A percentile compares a stretch with the other conserved stretches of the same genome.
Conservation (phyloP, 2,888 invertebrate genomes). For the Yponomeuta evonymella region DNA sequence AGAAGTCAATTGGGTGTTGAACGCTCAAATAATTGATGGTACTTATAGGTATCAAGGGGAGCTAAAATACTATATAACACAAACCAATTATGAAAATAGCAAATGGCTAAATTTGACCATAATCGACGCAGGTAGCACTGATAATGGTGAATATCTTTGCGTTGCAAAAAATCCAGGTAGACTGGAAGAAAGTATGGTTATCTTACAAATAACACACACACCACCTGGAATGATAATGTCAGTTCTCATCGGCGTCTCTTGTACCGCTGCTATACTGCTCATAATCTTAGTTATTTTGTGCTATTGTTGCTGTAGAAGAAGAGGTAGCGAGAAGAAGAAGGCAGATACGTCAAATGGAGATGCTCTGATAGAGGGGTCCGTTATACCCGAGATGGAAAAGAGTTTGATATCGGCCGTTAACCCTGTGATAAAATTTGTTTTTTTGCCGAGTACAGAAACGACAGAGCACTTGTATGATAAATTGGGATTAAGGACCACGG, state of each 20-base stretch:
- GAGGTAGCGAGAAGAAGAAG: conserved; percentile 73
- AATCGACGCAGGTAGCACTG: conserved; percentile 75
- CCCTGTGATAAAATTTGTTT: conserved; percentile 81
- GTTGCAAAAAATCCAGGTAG: conserved; percentile 90
- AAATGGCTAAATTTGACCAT: conserved; percentile 84
- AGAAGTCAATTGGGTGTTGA: conserved; percentile 83
- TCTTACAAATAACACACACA: conserved; percentile 69
- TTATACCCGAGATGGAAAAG: conserved; percentile 89
- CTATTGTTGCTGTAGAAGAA: conserved; percentile 75
- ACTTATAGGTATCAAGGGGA: conserved; percentile 69
- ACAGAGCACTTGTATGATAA: conserved; percentile 91
- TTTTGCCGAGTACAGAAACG: conserved; percentile 63
- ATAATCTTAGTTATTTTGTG: conserved; percentile 69
- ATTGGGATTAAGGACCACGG: conserved; percentile 88
- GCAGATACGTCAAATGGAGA: conserved; percentile 79
- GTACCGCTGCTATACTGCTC: conserved; percentile 67
- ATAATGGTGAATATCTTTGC: conserved; percentile 86
- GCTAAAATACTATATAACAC: conserved; percentile 60
- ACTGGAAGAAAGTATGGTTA: conserved; percentile 84
- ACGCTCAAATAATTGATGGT: conserved; percentile 77
- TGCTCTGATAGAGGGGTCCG: conserved; percentile 84
- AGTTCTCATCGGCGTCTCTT: conserved; percentile 69
- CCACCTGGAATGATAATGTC: conserved; percentile 66
- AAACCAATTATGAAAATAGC: conserved; percentile 52
- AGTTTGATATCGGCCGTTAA: conserved; percentile 89